phyloP scores from a whole-genome alignment of 2,113 vertebrate genomes.

The Lota lota region DNA sequence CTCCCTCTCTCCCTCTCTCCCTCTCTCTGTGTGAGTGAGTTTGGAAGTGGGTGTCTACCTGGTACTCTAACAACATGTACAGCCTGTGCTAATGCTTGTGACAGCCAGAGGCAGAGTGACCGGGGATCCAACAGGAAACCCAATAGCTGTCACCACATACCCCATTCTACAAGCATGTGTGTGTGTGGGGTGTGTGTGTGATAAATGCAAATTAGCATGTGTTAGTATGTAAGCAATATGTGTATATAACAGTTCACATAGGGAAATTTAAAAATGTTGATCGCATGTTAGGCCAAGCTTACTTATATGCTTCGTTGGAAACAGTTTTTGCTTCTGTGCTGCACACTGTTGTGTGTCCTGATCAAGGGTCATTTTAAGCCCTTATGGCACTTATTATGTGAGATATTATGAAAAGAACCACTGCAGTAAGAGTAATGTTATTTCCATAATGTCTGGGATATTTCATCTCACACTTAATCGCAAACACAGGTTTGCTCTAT shows the following conservation, averaged over 20 bases:
- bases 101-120: constrained; percentile 60
- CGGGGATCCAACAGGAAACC: constrained; percentile 59
- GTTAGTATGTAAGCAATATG: constrained; percentile 11
- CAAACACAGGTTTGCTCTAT: constrained; percentile 44
- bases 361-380: too few relatives aligned
- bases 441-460: constrained; percentile 64
- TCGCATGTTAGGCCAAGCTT: too few relatives aligned
- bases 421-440: constrained; percentile 33
- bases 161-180: constrained; percentile 1
- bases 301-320: too few relatives aligned
- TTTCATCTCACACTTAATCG: constrained; percentile 59
- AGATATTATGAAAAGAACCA: constrained; percentile 12
- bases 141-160: constrained; percentile 66
- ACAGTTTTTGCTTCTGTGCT: too few relatives aligned
- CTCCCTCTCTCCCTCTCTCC: constrained; percentile 22
- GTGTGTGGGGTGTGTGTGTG: constrained; percentile 33
- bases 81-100: constrained; percentile 59
- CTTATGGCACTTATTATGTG: too few relatives aligned
- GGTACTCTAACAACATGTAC: constrained; percentile 55
- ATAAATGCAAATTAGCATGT: constrained; percentile 23
- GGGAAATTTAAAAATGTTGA: too few relatives aligned
- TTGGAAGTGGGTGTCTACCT: constrained; percentile 43
- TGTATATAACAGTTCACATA: background rate
- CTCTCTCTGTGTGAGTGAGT: constrained; percentile 26
- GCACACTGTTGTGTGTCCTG: too few relatives aligned